Evolutionary conservation across 2,113 vertebrate species (phyloP).

Genomic region (Romanogobio albipinnatus): DNA sequence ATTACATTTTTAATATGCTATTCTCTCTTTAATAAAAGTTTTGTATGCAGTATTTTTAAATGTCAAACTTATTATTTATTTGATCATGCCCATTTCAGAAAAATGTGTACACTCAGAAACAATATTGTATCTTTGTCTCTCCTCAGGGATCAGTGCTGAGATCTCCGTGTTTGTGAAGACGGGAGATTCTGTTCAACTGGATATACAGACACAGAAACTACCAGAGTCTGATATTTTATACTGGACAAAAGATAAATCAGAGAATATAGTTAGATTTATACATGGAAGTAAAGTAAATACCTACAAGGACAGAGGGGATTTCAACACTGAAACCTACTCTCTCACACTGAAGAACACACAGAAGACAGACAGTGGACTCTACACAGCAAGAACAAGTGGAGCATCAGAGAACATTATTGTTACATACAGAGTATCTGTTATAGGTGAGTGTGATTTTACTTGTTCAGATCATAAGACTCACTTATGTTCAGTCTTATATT

Average conservation of each 20-base stretch:
- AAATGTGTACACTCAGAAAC: too few species aligned
- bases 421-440: constrained; percentile 24
- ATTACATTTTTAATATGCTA: neutral
- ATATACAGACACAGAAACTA: neutral
- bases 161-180: neutral
- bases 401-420: neutral
- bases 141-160: constrained; percentile 4
- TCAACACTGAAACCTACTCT: constrained; percentile 1
- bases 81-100: too few species aligned
- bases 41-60: too few species aligned
- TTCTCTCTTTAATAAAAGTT: neutral
- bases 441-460: constrained; percentile 10
- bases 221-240: neutral
- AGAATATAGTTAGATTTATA: neutral
- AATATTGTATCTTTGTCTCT: neutral
- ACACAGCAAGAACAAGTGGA: neutral
- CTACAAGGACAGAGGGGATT: constrained; percentile 30
- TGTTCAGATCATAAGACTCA: neutral
- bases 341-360: constrained; percentile 42
- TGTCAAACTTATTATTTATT: too few species aligned
- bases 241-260: constrained; percentile 1
- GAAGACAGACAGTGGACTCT: constrained; percentile 30
- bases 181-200: neutral
- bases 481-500: neutral
- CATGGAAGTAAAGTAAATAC: neutral